A percentile compares a stretch with the other conserved stretches of the same genome.
phyloP scores from a whole-genome alignment of 1,140 invertebrate genomes.

The Listronotus bonariensis region DNA sequence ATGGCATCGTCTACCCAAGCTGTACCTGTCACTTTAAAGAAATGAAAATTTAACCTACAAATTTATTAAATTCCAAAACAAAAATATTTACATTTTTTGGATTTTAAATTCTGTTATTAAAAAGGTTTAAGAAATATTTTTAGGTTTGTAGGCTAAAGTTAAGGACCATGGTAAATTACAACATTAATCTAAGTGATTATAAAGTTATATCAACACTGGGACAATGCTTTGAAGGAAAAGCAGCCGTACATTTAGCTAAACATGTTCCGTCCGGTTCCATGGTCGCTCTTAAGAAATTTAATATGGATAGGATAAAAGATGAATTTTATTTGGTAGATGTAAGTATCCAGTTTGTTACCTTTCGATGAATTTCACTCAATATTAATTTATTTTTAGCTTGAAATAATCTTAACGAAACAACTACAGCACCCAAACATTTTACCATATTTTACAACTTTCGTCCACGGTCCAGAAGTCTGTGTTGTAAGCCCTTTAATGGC shows the following conservation, averaged over 20 bases:
- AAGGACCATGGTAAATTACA: slow-evolving; percentile 42
- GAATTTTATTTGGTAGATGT: slow-evolving; percentile 71
- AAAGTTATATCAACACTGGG: slow-evolving; percentile 66
- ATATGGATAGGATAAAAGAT: slow-evolving; percentile 70
- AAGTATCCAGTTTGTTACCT: slow-evolving; percentile 8
- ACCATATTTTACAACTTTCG: slow-evolving; percentile 73
- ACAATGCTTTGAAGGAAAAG: slow-evolving; percentile 70
- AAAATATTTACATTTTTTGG: slow-evolving; percentile 2
- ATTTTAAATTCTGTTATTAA: background rate
- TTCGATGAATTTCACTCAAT: slow-evolving; percentile 17
- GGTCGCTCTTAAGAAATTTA: slow-evolving; percentile 76
- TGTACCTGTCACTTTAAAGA: too few species aligned
- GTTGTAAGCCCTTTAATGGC: slow-evolving; percentile 79
- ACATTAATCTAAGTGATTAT: slow-evolving; percentile 56
- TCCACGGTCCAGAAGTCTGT: slow-evolving; percentile 74
- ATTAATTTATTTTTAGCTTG: slow-evolving; percentile 58
- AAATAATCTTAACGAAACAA: slow-evolving; percentile 77
- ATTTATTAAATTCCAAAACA: background rate
- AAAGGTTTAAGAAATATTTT: too few species aligned
- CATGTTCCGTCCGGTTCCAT: slow-evolving; percentile 69
- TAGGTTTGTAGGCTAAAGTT: background rate
- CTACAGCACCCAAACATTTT: slow-evolving; percentile 81
- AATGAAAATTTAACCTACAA: too few species aligned
- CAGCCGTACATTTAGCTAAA: slow-evolving; percentile 69
- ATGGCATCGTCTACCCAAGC: too few species aligned